Conservation (phyloP, 2,888 invertebrate genomes). For the Zootermopsis nevadensis region DNA sequence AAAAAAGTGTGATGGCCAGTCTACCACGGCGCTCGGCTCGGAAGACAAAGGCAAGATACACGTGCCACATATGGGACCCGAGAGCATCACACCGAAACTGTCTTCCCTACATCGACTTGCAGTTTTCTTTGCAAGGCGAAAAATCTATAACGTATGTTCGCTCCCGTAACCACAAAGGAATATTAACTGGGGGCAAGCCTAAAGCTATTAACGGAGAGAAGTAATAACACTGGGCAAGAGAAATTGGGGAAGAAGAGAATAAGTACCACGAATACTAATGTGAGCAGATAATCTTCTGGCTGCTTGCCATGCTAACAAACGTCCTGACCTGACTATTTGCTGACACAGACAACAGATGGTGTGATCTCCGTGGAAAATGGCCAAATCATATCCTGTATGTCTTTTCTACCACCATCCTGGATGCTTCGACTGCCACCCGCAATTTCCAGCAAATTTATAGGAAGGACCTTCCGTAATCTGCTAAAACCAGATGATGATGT, state of each 20-base stretch:
- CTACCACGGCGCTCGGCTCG: no score
- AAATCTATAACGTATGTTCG: no score
- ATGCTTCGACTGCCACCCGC: background rate
- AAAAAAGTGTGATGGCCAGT: no score
- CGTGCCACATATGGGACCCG: no score
- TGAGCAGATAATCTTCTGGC: constrained; percentile 6
- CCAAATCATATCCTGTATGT: constrained; percentile 21
- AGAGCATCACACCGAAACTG: no score
- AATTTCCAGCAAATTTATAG: constrained; percentile 13
- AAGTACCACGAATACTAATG: background rate
- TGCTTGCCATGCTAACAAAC: constrained; percentile 25
- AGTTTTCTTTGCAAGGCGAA: no score
- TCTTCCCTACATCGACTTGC: no score
- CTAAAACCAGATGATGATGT: constrained; percentile 4
- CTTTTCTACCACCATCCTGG: background rate
- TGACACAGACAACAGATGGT: constrained; percentile 39
- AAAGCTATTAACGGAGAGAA: no score
- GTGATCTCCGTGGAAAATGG: constrained; percentile 26
- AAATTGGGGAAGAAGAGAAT: background rate
- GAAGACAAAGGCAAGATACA: no score
- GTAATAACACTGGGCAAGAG: background rate
- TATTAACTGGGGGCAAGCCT: background rate
- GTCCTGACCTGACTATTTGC: constrained; percentile 25
- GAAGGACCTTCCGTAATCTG: constrained; percentile 21
- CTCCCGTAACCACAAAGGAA: background rate